Conservation (phyloP, 2,113 vertebrate genomes). For the Illadopsis cleaveri region DNA sequence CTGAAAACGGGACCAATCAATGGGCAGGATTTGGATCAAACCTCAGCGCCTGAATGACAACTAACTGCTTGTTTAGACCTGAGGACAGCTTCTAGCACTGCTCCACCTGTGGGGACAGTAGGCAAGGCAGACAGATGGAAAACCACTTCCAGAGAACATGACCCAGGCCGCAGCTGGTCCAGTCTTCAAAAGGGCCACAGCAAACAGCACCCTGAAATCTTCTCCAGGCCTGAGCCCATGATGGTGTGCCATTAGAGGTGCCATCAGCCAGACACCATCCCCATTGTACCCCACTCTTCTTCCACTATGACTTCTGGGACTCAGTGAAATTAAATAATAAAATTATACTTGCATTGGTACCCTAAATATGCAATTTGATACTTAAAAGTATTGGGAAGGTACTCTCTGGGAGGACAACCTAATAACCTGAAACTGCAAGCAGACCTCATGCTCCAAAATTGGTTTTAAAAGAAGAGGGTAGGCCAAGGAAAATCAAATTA, state of each 20-base stretch:
- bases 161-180: not conserved
- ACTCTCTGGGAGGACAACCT: not conserved
- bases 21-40: not conserved
- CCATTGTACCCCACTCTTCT: not conserved
- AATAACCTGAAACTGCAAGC: not conserved
- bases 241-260: rapidly evolving
- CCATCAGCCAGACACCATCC: rapidly evolving
- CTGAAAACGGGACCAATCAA: rapidly evolving
- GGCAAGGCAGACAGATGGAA: not conserved
- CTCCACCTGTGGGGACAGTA: not conserved
- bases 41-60: not conserved
- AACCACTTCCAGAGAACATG: not conserved
- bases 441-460: not conserved
- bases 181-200: not conserved
- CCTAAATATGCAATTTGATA: not conserved
- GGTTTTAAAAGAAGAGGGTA: not conserved
- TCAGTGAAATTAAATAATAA: not conserved
- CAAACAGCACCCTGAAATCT: not conserved
- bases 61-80: rapidly evolving
- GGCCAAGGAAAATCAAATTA: not conserved
- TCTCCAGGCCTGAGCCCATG: not conserved
- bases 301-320: not conserved
- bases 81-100: not conserved
- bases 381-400: not conserved
- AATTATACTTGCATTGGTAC: not conserved